phyloP scores from a whole-genome alignment of 2,113 vertebrate genomes.

The Pelecanoides urinatrix region DNA sequence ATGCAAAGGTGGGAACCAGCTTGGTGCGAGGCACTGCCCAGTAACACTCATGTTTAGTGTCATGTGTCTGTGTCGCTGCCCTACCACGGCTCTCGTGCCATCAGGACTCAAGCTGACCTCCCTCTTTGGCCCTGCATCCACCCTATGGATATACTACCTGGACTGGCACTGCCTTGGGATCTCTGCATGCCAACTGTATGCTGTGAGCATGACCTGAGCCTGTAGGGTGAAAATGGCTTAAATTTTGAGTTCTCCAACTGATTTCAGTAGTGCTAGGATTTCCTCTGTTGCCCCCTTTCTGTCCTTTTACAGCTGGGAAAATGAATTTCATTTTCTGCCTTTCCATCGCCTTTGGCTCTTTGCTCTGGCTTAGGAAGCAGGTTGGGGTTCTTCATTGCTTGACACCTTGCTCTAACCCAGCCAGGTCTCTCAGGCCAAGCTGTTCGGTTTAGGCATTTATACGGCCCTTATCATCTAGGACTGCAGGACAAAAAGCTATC shows the following conservation, averaged over 20 bases:
- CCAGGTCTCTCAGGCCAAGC: not conserved
- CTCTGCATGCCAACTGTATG: not conserved
- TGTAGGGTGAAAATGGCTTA: not conserved
- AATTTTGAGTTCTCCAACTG: not conserved
- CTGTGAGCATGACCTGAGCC: not conserved
- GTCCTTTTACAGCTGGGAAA: not conserved
- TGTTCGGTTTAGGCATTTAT: not conserved
- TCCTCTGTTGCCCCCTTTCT: not conserved
- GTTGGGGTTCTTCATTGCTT: not conserved
- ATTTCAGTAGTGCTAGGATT: not conserved
- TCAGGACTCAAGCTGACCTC: not conserved
- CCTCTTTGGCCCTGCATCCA: not conserved
- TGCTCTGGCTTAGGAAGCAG: not conserved
- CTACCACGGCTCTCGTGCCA: not conserved
- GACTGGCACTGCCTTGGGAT: not conserved
- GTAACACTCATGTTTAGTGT: not conserved
- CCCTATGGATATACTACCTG: not conserved
- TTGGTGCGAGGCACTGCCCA: not conserved
- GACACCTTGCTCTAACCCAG: not conserved
- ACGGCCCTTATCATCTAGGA: not conserved
- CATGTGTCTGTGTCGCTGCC: rapidly evolving
- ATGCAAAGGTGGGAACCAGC: not conserved
- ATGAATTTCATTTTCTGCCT: not conserved
- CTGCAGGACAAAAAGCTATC: not conserved
- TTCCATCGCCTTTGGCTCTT: not conserved